phyloP scores from a whole-genome alignment of 2,113 vertebrate species.

The Protobothrops mucrosquamatus region DNA sequence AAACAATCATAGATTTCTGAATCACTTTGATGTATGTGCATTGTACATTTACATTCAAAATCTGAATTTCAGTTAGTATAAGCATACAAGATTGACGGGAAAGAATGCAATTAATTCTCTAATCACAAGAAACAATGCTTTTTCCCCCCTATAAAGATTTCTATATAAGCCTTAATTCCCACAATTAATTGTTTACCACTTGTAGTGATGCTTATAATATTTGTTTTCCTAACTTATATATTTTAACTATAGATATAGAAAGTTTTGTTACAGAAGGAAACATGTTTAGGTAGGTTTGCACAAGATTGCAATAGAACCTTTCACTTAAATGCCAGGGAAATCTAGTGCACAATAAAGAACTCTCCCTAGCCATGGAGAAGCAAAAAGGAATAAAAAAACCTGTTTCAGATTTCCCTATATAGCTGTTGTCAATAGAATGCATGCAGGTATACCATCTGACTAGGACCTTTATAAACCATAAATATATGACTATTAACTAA shows the following conservation, averaged over 20 bases:
- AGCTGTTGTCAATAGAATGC: not conserved
- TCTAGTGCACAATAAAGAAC: not conserved
- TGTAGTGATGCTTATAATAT: slow-evolving; percentile 72
- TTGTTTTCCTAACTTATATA: slow-evolving; percentile 62
- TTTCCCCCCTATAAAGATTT: slow-evolving; percentile 70
- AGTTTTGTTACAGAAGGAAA: slow-evolving; percentile 13
- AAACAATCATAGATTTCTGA: slow-evolving; percentile 69
- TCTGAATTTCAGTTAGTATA: slow-evolving; percentile 78
- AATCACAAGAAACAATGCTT: slow-evolving; percentile 66
- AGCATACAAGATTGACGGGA: slow-evolving; percentile 77
- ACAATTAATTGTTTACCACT: slow-evolving; percentile 68
- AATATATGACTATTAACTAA: not conserved
- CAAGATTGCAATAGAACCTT: not conserved
- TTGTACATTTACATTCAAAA: slow-evolving; percentile 71
- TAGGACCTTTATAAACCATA: not conserved
- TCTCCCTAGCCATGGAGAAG: not conserved
- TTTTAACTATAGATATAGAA: slow-evolving; percentile 55
- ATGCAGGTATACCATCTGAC: not conserved
- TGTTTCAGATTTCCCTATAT: not conserved
- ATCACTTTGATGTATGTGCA: slow-evolving; percentile 68
- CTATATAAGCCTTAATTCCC: slow-evolving; percentile 73
- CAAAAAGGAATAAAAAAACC: not conserved
- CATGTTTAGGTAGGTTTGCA: not conserved
- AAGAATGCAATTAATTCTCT: slow-evolving; percentile 67
- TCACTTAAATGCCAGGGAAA: not conserved